Base-by-base conservation (phyloP, 2,797 vertebrate species). In the Tinamus major region DNA sequence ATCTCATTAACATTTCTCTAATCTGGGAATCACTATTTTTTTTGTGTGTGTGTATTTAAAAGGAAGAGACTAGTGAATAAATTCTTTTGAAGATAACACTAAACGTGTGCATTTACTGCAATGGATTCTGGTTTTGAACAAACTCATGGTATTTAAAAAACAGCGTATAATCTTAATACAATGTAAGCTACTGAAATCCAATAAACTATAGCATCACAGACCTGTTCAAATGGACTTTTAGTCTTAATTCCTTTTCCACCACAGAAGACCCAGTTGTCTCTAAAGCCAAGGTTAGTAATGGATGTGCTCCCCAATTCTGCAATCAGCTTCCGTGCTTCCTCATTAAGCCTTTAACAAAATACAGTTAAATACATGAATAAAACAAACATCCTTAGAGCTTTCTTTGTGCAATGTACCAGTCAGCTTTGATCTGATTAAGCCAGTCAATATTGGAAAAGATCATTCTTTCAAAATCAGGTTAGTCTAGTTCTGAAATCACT, bases 161-260 rank as follows among this genome's bases (percentile, higher is more conserved):
- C 27, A 59, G 3, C 19, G 14, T 68, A 70, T 1, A 2, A 4
- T 19, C 85, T 76, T n/a, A 29, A 27, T 64, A 81, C 61, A 81
- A 69, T 10, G 55, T 17, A 72, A 92, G 10, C n/a, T 91, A 29
- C 23, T 81, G 82, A 72, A 85, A 64, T 70, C 39, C 41, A 93
- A 39, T 37, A 80, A 33, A 3, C 35, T 65, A 70, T 0, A 75
- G 64, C 92, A 79, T 63, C 70, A 97, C 97, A 96, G 94, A 99
- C 99, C 99, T 99, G 99, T 95, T 99, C 99, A 97, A 99, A 99
- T 4, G 99, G 99, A 96, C 98, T 99, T 97, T 99, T 99, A 46
- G 99, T 99, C 97, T 99, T 99, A 96, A 99, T 99, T 89, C 99
- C 99, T 98, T 99, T 99, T 49, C 99, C 99, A 90, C 99, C 99